Percentiles rank a stretch among this genome's conserved stretches.
These are phyloP conservation scores for Pollenia amentaria DNA, from an alignment of 2,888 invertebrate species.

Conservation along the genomic window DNA sequence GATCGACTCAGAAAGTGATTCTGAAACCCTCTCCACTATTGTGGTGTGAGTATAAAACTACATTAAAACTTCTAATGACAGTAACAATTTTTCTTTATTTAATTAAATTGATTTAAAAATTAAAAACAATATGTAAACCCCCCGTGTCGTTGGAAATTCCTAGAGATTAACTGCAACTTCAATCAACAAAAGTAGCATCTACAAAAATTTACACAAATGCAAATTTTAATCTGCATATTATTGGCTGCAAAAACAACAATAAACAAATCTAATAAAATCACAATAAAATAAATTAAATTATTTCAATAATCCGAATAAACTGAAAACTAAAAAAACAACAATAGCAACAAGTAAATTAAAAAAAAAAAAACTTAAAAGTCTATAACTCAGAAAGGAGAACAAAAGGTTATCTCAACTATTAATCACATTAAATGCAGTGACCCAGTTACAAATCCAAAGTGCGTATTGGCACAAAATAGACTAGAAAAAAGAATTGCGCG, in stretches of 20 bases:
- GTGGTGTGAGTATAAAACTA: too few relatives aligned
- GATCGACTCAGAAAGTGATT: too few relatives aligned
- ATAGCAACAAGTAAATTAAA: neutral
- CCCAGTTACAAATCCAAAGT: conserved; percentile 70
- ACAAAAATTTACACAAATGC: conserved; percentile 3
- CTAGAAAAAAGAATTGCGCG: neutral
- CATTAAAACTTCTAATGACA: too few relatives aligned
- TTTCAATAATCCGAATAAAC: neutral
- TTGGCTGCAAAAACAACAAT: neutral
- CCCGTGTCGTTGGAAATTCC: conserved; percentile 28
- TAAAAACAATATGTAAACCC: conserved; percentile 13
- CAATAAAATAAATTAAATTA: neutral
- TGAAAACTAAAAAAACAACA: neutral
- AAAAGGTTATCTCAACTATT: conserved; percentile 62
- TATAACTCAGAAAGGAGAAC: conserved; percentile 41
- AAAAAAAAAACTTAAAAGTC: conserved; percentile 46
- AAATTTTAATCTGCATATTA: neutral
- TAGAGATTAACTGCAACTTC: conserved; percentile 5
- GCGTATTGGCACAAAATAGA: conserved; percentile 60
- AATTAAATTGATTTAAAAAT: neutral
- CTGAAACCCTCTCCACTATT: too few relatives aligned
- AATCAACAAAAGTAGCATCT: conserved; percentile 1
- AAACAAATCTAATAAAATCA: neutral
- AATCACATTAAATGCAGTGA: conserved; percentile 63
- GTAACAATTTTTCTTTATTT: neutral